Evolutionary conservation across 1,140 invertebrate genomes (phyloP), one percentile per base, ranked within the genome.

Genomic region (Cecropterus lyciades): DNA sequence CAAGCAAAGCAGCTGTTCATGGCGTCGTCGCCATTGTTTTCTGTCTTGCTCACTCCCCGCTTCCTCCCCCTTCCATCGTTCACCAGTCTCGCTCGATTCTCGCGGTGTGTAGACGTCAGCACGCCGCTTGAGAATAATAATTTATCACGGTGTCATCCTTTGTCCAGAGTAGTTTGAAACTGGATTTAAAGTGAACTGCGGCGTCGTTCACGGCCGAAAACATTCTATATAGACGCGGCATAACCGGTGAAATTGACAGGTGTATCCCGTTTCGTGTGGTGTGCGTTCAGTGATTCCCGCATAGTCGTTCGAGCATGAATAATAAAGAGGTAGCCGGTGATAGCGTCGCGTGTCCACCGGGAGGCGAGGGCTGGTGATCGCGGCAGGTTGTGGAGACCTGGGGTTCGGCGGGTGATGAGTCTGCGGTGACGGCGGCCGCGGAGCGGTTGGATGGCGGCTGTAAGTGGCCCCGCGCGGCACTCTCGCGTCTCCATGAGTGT

Each of bases 401-500:
- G 63, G 72, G 53, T 80, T 73, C 53, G 64, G 57, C 80, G 81
- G 84, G 85, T 90, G 87, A 89, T 91, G 89, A 82, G 82, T 82
- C 78, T 78, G 79, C 89, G 87, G 87, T 91, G 85, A 89, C 89
- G 83, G 82, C 80, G 80, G 83, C 80, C 85, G 87, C 79, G 77
- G 81, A 83, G 85, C 82, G 85, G 83, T 92, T 93, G 94, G 93
- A 97, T 97, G 96, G 96, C 96, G 95, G 95, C 93, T 86, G 93
- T 94, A 95, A 94, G 95, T 95, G 94, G 96, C 79, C 87, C 87
- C 82, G 95, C 95, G 93, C 95, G 96, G 94, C 96, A 96, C 95
- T 95, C 95, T 92, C 93, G 95, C 93, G 94, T 95, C 93, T 95
- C 95, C 87, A 95, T 95, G 95, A 95, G 95, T 93, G 95, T 96